A percentile compares a stretch with the other conserved stretches of the same genome.
phyloP scores from a whole-genome alignment of 2,113 vertebrate genomes.

The Cynoglossus semilaevis region DNA sequence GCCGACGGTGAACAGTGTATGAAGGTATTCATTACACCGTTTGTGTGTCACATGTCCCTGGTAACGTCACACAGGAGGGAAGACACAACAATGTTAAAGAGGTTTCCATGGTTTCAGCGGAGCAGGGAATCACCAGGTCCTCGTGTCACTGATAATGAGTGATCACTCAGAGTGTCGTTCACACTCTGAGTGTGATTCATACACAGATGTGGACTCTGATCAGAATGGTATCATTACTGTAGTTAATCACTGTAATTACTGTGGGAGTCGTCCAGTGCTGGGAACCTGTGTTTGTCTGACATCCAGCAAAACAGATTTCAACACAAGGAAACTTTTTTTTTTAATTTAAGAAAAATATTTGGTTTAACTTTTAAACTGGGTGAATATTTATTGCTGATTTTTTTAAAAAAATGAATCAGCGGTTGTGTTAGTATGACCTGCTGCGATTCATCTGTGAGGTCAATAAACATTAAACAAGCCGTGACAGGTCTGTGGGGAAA shows the following conservation, averaged over 20 bases:
- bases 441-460: too few relatives aligned
- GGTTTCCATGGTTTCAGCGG: slow-evolving; percentile 39
- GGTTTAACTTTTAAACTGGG: too few relatives aligned
- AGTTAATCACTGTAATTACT: not conserved
- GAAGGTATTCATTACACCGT: not conserved
- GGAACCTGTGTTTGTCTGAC: not conserved
- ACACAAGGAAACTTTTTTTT: too few relatives aligned
- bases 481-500: too few relatives aligned
- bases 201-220: not conserved
- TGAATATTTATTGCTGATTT: too few relatives aligned
- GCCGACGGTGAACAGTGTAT: not conserved
- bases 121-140: slow-evolving; percentile 23
- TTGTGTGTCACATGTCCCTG: slow-evolving; percentile 1
- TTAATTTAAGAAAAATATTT: too few relatives aligned
- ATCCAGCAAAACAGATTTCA: not conserved
- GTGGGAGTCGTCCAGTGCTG: too few relatives aligned
- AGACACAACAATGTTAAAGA: slow-evolving; percentile 8
- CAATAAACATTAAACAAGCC: too few relatives aligned
- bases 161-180: not conserved
- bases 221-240: not conserved
- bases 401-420: too few relatives aligned
- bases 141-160: slow-evolving; percentile 23
- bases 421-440: too few relatives aligned
- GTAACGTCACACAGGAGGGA: slow-evolving; percentile 10
- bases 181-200: not conserved